Percentiles rank a stretch among this genome's conserved stretches.
These are phyloP conservation scores for Colinus virginianus DNA, from an alignment of 2,113 vertebrate species.

Conservation along the genomic window DNA sequence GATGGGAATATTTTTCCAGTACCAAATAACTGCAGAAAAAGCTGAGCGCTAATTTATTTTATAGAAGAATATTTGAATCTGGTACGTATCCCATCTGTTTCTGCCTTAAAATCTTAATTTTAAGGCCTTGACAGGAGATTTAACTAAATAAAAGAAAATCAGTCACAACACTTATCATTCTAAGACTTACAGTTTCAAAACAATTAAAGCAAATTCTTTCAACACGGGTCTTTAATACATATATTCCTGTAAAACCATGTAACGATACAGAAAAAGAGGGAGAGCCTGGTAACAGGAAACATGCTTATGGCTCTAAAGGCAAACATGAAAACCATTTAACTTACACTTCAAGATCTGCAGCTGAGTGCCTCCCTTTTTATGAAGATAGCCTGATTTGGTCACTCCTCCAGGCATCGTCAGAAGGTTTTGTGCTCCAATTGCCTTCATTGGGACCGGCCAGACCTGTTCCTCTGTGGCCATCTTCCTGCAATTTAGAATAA, in stretches of 20 bases:
- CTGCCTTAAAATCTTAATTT: background rate
- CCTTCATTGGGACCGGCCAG: slow-evolving; percentile 96
- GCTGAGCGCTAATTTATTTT: background rate
- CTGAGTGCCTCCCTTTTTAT: slow-evolving; percentile 98
- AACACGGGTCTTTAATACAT: background rate
- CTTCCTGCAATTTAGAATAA: slow-evolving; percentile 73
- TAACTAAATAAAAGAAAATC: background rate
- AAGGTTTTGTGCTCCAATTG: slow-evolving; percentile 97
- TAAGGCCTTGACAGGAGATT: background rate
- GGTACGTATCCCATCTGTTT: background rate
- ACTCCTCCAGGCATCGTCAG: slow-evolving; percentile 97
- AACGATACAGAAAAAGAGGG: background rate
- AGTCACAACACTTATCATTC: background rate
- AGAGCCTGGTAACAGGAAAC: background rate
- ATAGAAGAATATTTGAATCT: background rate
- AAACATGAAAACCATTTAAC: slow-evolving; percentile 59
- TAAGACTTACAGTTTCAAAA: background rate
- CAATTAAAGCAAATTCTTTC: background rate
- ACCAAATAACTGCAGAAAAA: slow-evolving; percentile 2
- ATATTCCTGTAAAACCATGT: background rate
- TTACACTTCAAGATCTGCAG: slow-evolving; percentile 95
- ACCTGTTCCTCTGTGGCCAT: slow-evolving; percentile 87
- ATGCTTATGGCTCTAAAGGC: background rate
- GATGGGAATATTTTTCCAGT: slow-evolving; percentile 23
- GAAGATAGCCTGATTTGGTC: slow-evolving; percentile 89